phyloP scores from a whole-genome alignment of 2,888 invertebrate species.

The Sinentomon sp. region DNA sequence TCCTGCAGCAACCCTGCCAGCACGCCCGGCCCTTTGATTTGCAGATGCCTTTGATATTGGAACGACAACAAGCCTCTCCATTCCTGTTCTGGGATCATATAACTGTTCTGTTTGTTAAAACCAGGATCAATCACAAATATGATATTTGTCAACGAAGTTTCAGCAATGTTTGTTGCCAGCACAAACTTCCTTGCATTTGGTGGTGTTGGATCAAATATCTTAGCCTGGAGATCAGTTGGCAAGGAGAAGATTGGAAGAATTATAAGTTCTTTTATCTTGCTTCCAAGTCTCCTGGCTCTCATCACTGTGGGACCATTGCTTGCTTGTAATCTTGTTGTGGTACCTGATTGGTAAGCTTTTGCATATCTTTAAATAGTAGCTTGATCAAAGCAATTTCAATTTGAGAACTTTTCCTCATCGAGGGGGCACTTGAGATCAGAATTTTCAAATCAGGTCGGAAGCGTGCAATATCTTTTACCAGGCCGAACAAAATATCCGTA shows the following conservation, averaged over 20 bases:
- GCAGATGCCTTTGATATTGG: constrained; percentile 92
- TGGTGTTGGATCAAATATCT: constrained; percentile 94
- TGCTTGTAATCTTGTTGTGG: background rate
- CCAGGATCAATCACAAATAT: constrained; percentile 99
- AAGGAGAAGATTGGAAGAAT: constrained; percentile 90
- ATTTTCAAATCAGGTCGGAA: constrained; percentile 82
- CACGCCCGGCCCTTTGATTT: constrained; percentile 85
- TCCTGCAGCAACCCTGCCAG: constrained; percentile 83
- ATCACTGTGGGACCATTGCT: constrained; percentile 41
- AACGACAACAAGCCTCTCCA: constrained; percentile 95
- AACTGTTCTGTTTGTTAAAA: constrained; percentile 95
- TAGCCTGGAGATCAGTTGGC: constrained; percentile 95
- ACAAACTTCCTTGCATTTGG: constrained; percentile 88
- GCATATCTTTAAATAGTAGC: constrained; percentile 94
- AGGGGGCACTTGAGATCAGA: constrained; percentile 93
- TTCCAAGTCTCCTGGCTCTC: constrained; percentile 65
- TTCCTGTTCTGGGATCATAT: constrained; percentile 82
- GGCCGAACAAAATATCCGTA: constrained; percentile 89
- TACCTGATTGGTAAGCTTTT: constrained; percentile 15
- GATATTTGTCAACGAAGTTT: constrained; percentile 93
- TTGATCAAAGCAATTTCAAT: constrained; percentile 89
- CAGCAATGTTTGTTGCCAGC: constrained; percentile 93
- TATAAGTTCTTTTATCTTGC: constrained; percentile 69
- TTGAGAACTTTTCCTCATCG: constrained; percentile 91
- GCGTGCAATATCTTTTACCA: constrained; percentile 82